Evolutionary conservation across 2,113 vertebrate species (phyloP), one percentile per base, ranked within the genome.

Genomic region (Microcebus murinus): DNA sequence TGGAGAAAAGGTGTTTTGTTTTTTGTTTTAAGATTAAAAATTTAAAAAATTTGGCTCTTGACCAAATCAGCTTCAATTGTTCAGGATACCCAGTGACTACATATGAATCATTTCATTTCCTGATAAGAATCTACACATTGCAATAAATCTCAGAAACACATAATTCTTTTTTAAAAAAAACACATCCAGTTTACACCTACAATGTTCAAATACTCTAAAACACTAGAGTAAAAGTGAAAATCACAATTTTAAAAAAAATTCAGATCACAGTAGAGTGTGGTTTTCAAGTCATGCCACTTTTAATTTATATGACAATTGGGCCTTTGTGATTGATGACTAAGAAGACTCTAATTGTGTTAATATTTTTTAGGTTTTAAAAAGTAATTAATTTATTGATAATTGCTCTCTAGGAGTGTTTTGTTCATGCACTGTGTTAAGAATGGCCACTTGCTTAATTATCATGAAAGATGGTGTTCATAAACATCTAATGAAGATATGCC

Each of bases 331-430:
- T 57, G 25, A 61, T 45, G 52, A 80, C 4, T 48, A 86, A 70
- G 65, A 23, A 92, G 8, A 2, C 71, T 87, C 14, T 57, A 89
- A 61, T 15, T 68, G 14, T 6, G 27, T 52, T 77, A 8, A 27
- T 57, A n/a, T 18, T 31, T 42, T 91, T 95, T 39, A 81, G 15
- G 31, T 48, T 92, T 87, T 84, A 77, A 90, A 94, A 90, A 76
- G 36, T 45, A 34, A 29, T 57, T 70, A 34, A 10, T 10, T 83
- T 76, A 80, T 76, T 88, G 29, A 71, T 70, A 39, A 55, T 89
- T 96, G n/a, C 34, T 71, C 71, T 48, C 10, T 18, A 65, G 39
- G 10, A 59, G 15, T n/a, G 18, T 57, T 90, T 90, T 96, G 55
- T 84, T 29, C 34, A 8, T 70, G 21, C 29, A 20, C n/a, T 25